Evolutionary conservation across 2,113 vertebrate species (phyloP).

Genomic region (Pipra filicauda): DNA sequence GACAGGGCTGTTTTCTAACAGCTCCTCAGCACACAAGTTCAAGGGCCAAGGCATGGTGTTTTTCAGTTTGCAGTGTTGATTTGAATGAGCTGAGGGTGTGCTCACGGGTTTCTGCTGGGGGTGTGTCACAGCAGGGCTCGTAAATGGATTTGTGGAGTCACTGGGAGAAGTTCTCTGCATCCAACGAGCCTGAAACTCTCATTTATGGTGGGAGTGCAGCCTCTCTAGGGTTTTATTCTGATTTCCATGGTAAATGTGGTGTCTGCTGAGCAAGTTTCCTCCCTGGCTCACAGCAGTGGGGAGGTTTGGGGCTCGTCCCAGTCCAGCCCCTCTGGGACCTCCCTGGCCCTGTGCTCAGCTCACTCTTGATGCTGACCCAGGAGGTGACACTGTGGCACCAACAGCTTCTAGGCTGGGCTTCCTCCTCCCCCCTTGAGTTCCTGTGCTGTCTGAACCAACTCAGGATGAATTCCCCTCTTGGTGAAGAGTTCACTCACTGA

Average conservation of each 20-base stretch:
- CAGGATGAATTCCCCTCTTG: neutral
- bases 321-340: neutral
- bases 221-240: neutral
- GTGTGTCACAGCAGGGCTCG: neutral
- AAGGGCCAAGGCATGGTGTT: neutral
- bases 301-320: neutral
- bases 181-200: neutral
- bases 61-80: neutral
- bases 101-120: neutral
- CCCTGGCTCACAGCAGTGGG: neutral
- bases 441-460: neutral
- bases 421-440: neutral
- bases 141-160: neutral
- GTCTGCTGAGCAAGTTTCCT: neutral
- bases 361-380: neutral
- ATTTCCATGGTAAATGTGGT: rapidly evolving
- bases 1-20: neutral
- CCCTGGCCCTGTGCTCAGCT: neutral
- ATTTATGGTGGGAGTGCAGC: neutral
- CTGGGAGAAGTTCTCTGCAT: neutral
- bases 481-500: neutral
- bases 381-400: neutral
- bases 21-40: neutral
- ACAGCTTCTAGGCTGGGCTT: neutral
- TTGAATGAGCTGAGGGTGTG: neutral